These are phyloP conservation scores for Schmidtea mediterranea DNA, from an alignment of 1,140 invertebrate genomes.

Conservation along the genomic window DNA sequence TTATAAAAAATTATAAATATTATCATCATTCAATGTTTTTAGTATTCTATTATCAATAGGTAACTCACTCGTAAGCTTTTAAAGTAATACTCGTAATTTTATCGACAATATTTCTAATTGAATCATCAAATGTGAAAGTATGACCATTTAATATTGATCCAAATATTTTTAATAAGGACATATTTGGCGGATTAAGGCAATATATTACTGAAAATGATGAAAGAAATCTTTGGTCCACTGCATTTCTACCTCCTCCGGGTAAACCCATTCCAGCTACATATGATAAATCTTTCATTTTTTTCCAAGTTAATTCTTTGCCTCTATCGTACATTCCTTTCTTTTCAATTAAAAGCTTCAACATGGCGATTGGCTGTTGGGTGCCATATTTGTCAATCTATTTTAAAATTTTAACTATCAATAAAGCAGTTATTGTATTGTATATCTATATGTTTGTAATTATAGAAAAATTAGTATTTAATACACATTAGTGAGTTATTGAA, in stretches of 20 bases:
- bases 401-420: no score
- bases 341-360: constrained; percentile 57
- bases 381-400: constrained; percentile 45
- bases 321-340: constrained; percentile 55
- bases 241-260: constrained; percentile 55
- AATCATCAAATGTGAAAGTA: constrained; percentile 36
- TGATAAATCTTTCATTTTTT: constrained; percentile 48
- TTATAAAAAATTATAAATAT: no score
- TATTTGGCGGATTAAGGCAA: constrained; percentile 46
- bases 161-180: constrained; percentile 30
- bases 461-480: no score
- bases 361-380: constrained; percentile 63
- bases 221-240: constrained; percentile 58
- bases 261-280: constrained; percentile 32
- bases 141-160: constrained; percentile 49
- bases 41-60: no score
- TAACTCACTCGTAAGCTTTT: constrained; percentile 47
- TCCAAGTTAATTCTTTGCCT: constrained; percentile 61
- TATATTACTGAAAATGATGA: constrained; percentile 61
- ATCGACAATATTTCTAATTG: constrained; percentile 36
- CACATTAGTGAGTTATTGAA: no score
- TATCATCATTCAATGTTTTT: no score
- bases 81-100: constrained; percentile 47
- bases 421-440: no score
- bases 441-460: no score